These are phyloP conservation scores for Betta splendens DNA, from an alignment of 2,797 vertebrate genomes.

Conservation along the genomic window DNA sequence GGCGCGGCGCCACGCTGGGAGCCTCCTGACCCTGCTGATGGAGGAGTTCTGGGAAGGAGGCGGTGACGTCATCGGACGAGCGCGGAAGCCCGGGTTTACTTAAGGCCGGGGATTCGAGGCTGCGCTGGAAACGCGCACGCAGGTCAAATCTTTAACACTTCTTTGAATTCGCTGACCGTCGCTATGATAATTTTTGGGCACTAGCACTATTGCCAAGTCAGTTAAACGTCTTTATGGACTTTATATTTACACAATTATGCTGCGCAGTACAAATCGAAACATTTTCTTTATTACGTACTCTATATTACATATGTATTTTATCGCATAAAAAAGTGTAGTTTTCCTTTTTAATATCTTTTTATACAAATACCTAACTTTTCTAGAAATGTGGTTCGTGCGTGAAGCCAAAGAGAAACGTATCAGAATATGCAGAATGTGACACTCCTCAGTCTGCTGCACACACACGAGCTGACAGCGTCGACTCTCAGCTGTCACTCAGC, in stretches of 20 bases:
- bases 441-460: background rate
- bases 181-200: too few species aligned
- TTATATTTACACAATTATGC: too few species aligned
- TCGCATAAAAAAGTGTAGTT: too few species aligned
- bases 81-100: conserved; percentile 34
- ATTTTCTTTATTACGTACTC: too few species aligned
- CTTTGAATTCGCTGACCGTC: conserved; percentile 27
- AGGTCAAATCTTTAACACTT: conserved; percentile 8
- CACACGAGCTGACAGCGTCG: background rate
- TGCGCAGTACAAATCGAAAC: too few species aligned
- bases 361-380: background rate
- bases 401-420: background rate
- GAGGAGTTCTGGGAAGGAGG: conserved; percentile 52
- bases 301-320: too few species aligned
- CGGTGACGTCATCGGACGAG: conserved; percentile 60
- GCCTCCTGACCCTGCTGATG: conserved; percentile 73
- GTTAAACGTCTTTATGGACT: too few species aligned
- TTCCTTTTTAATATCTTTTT: too few species aligned
- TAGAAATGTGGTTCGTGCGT: background rate
- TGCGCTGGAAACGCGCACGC: conserved; percentile 10
- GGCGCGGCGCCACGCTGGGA: conserved; percentile 51
- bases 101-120: conserved; percentile 3
- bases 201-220: too few species aligned
- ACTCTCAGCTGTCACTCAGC: background rate
- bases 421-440: background rate